These are phyloP conservation scores for Parnassius glacialis DNA, from an alignment of 2,888 invertebrate species.

Conservation along the genomic window DNA sequence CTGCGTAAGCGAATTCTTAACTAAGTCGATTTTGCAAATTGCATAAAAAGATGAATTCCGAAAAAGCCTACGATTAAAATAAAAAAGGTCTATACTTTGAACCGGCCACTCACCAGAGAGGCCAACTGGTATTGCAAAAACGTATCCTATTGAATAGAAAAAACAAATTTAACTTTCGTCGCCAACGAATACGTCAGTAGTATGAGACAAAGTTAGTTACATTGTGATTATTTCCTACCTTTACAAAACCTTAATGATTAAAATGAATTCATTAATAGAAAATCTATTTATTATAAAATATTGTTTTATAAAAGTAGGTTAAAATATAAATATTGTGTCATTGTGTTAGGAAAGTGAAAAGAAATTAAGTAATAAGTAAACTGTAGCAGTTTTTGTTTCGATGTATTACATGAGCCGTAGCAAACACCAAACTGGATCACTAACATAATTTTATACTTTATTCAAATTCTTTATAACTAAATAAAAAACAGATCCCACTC, in stretches of 20 bases:
- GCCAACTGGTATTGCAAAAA: conserved; percentile 79
- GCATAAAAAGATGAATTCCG: conserved; percentile 32
- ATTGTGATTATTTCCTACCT: conserved; percentile 41
- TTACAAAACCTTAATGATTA: conserved; percentile 20
- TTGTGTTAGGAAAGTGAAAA: conserved; percentile 19
- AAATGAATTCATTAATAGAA: not conserved
- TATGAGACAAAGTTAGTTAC: conserved; percentile 49
- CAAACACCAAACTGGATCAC: too few relatives aligned
- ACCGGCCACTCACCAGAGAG: conserved; percentile 77
- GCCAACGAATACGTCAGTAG: conserved; percentile 33
- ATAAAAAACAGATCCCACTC: too few relatives aligned
- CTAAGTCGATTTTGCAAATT: conserved; percentile 28
- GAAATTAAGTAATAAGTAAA: not conserved
- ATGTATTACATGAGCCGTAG: too few relatives aligned
- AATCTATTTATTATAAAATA: not conserved
- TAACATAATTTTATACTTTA: too few relatives aligned
- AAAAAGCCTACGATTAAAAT: conserved; percentile 51
- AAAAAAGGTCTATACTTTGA: conserved; percentile 39
- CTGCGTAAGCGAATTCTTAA: conserved; percentile 57
- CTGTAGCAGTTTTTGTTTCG: too few relatives aligned
- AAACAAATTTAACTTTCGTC: conserved; percentile 50
- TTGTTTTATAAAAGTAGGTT: conserved; percentile 17
- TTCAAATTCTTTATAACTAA: too few relatives aligned
- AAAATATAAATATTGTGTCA: not conserved
- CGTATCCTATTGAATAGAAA: conserved; percentile 74